phyloP scores from a whole-genome alignment of 2,888 invertebrate species.

The Drosophila peninsularis region DNA sequence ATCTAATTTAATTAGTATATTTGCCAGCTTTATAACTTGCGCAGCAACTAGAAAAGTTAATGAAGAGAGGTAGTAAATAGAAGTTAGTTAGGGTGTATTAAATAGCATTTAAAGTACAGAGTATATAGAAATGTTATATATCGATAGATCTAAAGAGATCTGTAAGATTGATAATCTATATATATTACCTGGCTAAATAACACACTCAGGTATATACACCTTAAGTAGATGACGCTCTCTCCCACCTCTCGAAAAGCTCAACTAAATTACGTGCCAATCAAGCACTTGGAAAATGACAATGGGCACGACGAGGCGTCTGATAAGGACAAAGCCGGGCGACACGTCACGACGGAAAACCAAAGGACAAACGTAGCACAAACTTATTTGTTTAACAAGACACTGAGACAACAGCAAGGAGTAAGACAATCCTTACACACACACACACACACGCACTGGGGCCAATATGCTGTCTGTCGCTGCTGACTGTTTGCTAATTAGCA shows the following conservation, averaged over 20 bases:
- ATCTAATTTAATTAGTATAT: conserved; percentile 58
- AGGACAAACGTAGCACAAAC: conserved; percentile 55
- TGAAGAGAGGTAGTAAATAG: neutral
- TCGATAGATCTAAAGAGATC: too few species aligned
- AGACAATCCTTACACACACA: conserved; percentile 56
- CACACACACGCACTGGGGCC: conserved; percentile 9
- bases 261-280: conserved; percentile 79
- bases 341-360: conserved; percentile 40
- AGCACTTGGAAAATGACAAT: conserved; percentile 75
- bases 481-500: conserved; percentile 79
- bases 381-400: conserved; percentile 70
- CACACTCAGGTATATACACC: neutral
- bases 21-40: conserved; percentile 1
- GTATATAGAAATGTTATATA: too few species aligned
- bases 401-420: conserved; percentile 37
- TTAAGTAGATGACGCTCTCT: neutral
- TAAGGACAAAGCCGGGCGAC: conserved; percentile 61
- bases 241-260: conserved; percentile 31
- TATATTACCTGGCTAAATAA: neutral
- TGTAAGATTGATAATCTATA: neutral
- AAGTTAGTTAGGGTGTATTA: conserved; percentile 1
- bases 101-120: neutral
- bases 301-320: conserved; percentile 57
- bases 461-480: conserved; percentile 24
- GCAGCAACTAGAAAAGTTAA: conserved; percentile 5